A percentile compares a stretch with the other conserved stretches of the same genome.
Conservation (phyloP, 2,113 vertebrate genomes). For the Hippocampus comes region DNA sequence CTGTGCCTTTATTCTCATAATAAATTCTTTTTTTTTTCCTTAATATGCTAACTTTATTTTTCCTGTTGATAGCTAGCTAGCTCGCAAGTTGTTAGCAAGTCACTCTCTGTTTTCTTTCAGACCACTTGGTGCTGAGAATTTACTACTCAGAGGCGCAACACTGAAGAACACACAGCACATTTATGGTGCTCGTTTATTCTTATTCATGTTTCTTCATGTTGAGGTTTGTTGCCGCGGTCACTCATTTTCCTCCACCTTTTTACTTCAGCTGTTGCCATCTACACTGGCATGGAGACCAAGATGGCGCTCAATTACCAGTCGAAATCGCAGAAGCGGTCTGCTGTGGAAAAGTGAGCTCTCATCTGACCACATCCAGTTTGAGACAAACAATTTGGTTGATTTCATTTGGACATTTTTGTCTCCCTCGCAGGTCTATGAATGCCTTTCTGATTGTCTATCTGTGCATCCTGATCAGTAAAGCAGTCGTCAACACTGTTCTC, state of each 20-base stretch:
- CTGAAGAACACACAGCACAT: constrained; percentile 94
- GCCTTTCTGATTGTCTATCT: constrained; percentile 93
- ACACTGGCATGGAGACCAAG: constrained; percentile 99
- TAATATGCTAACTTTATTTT: background rate
- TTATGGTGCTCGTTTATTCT: constrained; percentile 76
- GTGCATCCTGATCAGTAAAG: constrained; percentile 94
- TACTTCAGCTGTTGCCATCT: constrained; percentile 87
- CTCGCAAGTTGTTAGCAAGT: background rate
- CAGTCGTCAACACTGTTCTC: constrained; percentile 88
- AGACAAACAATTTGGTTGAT: background rate
- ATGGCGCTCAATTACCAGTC: constrained; percentile 98
- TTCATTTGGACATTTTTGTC: constrained; percentile 4
- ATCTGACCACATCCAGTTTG: constrained; percentile 4
- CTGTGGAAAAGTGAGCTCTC: constrained; percentile 90
- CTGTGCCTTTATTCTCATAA: background rate
- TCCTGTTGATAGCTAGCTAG: background rate
- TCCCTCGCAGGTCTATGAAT: constrained; percentile 87
- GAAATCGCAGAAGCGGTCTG: constrained; percentile 97
- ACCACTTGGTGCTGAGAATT: constrained; percentile 91
- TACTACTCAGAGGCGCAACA: constrained; percentile 94
- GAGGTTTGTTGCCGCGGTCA: constrained; percentile 10
- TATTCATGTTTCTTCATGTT: constrained; percentile 2
- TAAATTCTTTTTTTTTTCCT: background rate
- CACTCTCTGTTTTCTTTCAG: constrained; percentile 61
- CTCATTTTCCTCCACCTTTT: constrained; percentile 6